Percentiles rank a stretch among this genome's conserved stretches.
These are phyloP conservation scores for Gasterosteus nipponicus DNA, from an alignment of 2,113 vertebrate genomes.

Conservation along the genomic window DNA sequence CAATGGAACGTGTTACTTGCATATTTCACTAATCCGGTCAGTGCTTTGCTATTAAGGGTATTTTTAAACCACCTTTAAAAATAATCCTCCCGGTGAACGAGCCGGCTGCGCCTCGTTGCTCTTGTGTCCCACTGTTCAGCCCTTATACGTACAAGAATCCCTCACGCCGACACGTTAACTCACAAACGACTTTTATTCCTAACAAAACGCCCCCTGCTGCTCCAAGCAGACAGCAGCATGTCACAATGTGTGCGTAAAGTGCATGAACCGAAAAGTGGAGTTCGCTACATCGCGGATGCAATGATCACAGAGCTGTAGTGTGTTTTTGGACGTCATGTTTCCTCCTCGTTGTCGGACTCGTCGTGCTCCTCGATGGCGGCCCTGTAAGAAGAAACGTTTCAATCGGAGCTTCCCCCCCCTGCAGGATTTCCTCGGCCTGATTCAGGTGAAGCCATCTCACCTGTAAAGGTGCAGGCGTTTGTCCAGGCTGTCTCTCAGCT, in stretches of 20 bases:
- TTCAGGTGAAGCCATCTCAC: slow-evolving; percentile 67
- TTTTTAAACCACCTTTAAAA: slow-evolving; percentile 29
- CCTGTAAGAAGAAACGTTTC: slow-evolving; percentile 49
- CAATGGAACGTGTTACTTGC: background rate
- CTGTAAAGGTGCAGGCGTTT: slow-evolving; percentile 87
- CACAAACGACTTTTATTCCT: slow-evolving; percentile 56
- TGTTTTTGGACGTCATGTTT: slow-evolving; percentile 34
- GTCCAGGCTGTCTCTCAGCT: slow-evolving; percentile 83
- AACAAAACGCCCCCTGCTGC: slow-evolving; percentile 29
- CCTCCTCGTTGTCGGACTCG: slow-evolving; percentile 18
- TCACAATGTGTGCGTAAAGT: slow-evolving; percentile 50
- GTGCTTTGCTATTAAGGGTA: background rate
- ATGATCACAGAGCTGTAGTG: background rate
- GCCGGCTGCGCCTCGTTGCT: background rate
- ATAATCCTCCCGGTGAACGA: background rate
- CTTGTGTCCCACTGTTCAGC: slow-evolving; percentile 34
- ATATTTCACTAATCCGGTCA: background rate
- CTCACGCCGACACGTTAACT: slow-evolving; percentile 22
- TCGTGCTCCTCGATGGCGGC: slow-evolving; percentile 38
- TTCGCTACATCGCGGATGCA: slow-evolving; percentile 18
- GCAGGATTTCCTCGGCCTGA: background rate
- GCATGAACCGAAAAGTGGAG: slow-evolving; percentile 16
- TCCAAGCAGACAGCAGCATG: slow-evolving; percentile 2
- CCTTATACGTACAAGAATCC: slow-evolving; percentile 62
- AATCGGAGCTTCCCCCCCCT: background rate